Percentiles rank a stretch among this genome's conserved stretches.
Evolutionary conservation across 2,888 invertebrate species (phyloP).

Genomic region (Disparrhopalites patrizii): DNA sequence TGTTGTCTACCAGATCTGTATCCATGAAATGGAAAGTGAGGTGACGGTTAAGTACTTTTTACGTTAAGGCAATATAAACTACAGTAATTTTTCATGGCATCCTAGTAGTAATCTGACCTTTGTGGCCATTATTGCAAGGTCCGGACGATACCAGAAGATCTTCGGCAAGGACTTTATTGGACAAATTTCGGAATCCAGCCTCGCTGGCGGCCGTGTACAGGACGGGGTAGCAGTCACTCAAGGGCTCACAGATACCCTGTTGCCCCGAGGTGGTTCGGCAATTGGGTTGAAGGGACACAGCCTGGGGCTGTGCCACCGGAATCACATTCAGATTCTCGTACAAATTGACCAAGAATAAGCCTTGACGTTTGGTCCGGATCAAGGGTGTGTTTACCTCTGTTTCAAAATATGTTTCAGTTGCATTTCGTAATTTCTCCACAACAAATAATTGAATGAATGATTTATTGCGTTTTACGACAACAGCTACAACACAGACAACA

Average conservation of each 20-base stretch:
- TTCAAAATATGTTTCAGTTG: not conserved
- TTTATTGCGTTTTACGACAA: not conserved
- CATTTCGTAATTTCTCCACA: not conserved
- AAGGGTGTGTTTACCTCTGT: too few relatives aligned
- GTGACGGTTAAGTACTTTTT: not conserved
- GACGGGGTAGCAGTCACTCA: constrained; percentile 43
- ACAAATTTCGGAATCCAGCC: constrained; percentile 17
- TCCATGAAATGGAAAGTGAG: not conserved
- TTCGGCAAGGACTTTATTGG: constrained; percentile 9
- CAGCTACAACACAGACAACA: too few relatives aligned
- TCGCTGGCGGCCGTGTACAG: constrained; percentile 35
- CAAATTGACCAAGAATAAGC: not conserved
- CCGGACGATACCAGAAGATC: constrained; percentile 7
- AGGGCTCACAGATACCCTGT: constrained; percentile 35
- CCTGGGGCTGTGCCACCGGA: not conserved
- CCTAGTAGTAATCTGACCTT: not conserved
- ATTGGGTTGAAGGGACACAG: not conserved
- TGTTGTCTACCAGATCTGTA: constrained; percentile 3
- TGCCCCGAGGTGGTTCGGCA: constrained; percentile 34
- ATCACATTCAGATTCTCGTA: not conserved
- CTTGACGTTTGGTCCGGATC: constrained; percentile 6
- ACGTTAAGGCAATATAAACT: too few relatives aligned
- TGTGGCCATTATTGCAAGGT: not conserved
- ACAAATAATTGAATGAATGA: not conserved
- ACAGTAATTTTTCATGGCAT: too few relatives aligned